Base-by-base conservation (phyloP, 2,113 vertebrate species). In the Gymnorhina tibicen region DNA sequence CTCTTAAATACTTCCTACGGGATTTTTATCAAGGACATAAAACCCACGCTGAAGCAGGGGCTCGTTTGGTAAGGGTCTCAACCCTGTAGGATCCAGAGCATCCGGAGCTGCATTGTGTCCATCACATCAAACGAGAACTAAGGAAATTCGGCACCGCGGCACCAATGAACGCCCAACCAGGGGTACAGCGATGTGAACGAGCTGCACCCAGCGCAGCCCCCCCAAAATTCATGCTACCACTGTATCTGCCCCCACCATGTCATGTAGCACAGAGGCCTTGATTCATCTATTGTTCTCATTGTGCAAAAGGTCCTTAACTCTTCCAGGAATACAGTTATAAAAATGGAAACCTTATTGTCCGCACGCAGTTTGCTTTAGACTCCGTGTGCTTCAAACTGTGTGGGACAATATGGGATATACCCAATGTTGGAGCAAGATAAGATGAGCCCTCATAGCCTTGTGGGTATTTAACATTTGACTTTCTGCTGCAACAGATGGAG, bases 271-370 rank as follows among this genome's bases (percentile, higher is more conserved):
- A 3, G 60, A 91, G 94, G 83, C 92, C 93, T 96, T 96, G 96
- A 96, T 94, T 95, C 95, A 97, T 93, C 92, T 95, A 96, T 96
- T 97, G 96, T 96, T 96, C 84, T 94, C 81, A 91, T 68, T 95
- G 93, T 95, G 92, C 88, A 75, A 95, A 95, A 96, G 92, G 95
- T 94, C 92, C 80, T 84, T 73, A 96, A 90, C 91, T 95, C 95
- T 97, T 97, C 96, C 96, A 97, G 93, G 96, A 97, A 96, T 95
- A 97, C 88, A 97, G 96, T 94, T 96, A 97, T 7, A 96, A 97
- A 97, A 97, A 96, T 96, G 96, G 96, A 95, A 96, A 95, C 83
- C 4, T 86, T 47, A 92, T 94, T 96, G 96, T 96, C 73, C 1
- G 6, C 68, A 60, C 1, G 11, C 42, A n/a, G 79, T 84, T 86